Conservation (phyloP, 2,797 vertebrate genomes). For the Hapalemur alaotrensis region DNA sequence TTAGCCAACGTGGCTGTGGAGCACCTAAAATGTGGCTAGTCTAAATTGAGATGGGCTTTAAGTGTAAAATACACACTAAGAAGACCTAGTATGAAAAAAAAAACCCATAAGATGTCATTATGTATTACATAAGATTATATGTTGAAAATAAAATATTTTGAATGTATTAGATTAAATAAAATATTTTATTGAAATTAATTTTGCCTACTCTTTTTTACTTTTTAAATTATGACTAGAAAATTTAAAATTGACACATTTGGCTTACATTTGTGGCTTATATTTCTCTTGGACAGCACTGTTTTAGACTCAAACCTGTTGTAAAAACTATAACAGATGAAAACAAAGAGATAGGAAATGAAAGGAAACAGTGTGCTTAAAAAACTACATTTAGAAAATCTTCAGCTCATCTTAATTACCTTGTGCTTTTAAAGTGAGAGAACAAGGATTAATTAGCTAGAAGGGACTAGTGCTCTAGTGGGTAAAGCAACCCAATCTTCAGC, state of each 20-base stretch:
- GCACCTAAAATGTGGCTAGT: neutral
- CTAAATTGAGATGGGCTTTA: neutral
- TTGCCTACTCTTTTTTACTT: neutral
- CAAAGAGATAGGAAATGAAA: neutral
- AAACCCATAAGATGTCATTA: neutral
- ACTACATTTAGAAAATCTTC: conserved; percentile 15
- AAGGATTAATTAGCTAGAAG: neutral
- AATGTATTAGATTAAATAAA: neutral
- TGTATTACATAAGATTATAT: neutral
- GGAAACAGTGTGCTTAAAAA: neutral
- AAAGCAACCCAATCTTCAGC: neutral
- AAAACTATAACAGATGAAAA: neutral
- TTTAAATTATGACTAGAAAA: conserved; percentile 4
- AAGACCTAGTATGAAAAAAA: neutral
- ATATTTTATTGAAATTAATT: neutral
- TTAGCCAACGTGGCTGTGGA: neutral
- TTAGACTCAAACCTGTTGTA: neutral
- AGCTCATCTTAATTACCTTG: conserved; percentile 15
- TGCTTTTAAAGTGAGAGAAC: neutral
- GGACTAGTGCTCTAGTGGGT: neutral
- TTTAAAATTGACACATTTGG: neutral
- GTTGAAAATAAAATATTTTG: conserved; percentile 28
- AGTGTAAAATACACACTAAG: neutral
- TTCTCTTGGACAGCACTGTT: conserved; percentile 8
- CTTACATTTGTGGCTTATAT: neutral